Percentiles rank a stretch among this genome's conserved stretches.
phyloP scores from a whole-genome alignment of 2,113 vertebrate genomes.

The Coregonus clupeaformis region DNA sequence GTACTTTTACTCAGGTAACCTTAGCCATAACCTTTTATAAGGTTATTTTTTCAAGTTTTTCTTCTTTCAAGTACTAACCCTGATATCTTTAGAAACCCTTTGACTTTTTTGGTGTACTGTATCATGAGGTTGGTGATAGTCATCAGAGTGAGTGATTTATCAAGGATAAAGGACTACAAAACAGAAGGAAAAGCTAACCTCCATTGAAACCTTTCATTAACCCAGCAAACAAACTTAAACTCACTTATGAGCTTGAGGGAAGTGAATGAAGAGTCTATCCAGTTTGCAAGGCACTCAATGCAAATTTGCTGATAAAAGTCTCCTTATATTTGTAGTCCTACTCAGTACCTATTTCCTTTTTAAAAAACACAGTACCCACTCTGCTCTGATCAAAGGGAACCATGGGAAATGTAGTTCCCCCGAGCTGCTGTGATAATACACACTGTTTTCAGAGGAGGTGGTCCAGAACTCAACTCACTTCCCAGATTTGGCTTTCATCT shows the following conservation, averaged over 20 bases:
- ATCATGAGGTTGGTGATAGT: too few relatives aligned
- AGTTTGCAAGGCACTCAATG: conserved; percentile 42
- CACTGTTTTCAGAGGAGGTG: conserved; percentile 51
- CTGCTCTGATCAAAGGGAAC: conserved; percentile 63
- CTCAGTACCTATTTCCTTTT: conserved; percentile 7
- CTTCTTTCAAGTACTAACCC: too few relatives aligned
- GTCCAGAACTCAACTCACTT: conserved; percentile 62
- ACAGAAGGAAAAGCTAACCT: conserved; percentile 34
- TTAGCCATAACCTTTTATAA: too few relatives aligned
- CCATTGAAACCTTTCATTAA: conserved; percentile 70
- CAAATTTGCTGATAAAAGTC: conserved; percentile 41
- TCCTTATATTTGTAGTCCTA: conserved; percentile 47
- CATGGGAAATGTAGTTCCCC: conserved; percentile 71
- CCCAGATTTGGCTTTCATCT: conserved; percentile 71
- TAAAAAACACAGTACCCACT: conserved; percentile 29
- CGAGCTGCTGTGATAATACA: conserved; percentile 58
- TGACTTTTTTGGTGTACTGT: too few relatives aligned
- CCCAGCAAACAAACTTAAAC: conserved; percentile 65
- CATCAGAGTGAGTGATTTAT: background rate
- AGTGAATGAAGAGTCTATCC: background rate
- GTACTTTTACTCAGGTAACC: too few relatives aligned
- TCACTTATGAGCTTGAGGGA: too few relatives aligned
- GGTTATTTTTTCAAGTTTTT: too few relatives aligned
- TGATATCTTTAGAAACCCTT: too few relatives aligned
- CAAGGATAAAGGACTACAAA: conserved; percentile 31